Evolutionary conservation across 2,113 vertebrate species (phyloP).

Genomic region (Falco punctatus): DNA sequence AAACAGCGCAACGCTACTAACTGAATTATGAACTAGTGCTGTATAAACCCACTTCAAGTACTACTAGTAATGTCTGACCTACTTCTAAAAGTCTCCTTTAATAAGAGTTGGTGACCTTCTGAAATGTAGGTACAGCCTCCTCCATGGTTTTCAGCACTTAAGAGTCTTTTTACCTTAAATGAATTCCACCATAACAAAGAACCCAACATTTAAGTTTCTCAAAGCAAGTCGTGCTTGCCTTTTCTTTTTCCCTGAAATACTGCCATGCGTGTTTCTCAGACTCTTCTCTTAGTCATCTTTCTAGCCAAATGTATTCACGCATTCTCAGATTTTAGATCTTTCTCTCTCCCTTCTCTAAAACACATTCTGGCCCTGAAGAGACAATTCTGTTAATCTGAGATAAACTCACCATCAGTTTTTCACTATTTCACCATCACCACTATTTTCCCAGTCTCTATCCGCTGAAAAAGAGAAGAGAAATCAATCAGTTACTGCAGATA

Average conservation of each 20-base stretch:
- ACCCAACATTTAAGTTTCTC: neutral
- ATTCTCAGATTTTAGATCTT: neutral
- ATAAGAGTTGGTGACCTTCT: neutral
- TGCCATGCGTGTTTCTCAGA: neutral
- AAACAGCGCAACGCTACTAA: neutral
- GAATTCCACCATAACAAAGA: neutral
- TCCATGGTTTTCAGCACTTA: neutral
- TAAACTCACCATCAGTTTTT: neutral
- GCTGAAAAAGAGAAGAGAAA: neutral
- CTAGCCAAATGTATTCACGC: neutral
- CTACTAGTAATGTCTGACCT: neutral
- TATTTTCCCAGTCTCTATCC: neutral
- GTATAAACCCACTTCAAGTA: neutral
- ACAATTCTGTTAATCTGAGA: neutral
- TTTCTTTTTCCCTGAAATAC: neutral
- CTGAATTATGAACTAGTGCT: neutral
- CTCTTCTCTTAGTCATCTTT: neutral
- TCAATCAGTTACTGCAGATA: neutral
- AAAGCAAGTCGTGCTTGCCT: neutral
- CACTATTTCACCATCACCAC: no score
- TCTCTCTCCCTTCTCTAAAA: neutral
- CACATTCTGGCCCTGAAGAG: neutral
- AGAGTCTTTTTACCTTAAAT: neutral
- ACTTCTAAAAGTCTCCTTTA: neutral
- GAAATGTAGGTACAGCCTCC: neutral